Percentiles rank a stretch among this genome's conserved stretches.
Evolutionary conservation across 1,140 invertebrate species (phyloP).

Genomic region (Philotrypesis tridentata): DNA sequence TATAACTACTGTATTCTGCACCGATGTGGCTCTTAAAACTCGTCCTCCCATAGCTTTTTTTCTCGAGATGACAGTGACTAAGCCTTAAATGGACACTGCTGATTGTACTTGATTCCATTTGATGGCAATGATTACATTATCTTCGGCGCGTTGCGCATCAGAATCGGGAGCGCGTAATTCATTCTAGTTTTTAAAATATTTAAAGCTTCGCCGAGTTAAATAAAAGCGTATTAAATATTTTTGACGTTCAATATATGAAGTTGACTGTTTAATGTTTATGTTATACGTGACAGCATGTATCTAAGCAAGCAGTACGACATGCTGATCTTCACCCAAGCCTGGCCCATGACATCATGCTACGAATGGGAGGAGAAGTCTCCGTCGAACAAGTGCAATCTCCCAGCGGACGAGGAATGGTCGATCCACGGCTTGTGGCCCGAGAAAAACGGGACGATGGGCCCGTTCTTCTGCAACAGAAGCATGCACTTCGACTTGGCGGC

Average conservation of each 20-base stretch:
- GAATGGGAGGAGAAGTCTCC: conserved; percentile 79
- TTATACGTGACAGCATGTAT: too few species aligned
- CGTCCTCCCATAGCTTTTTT: not conserved
- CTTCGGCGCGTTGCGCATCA: not conserved
- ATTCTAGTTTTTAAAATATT: not conserved
- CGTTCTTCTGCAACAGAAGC: conserved; percentile 80
- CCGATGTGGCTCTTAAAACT: too few species aligned
- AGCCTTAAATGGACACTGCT: not conserved
- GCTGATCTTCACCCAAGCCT: conserved; percentile 86
- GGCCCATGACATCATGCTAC: conserved; percentile 85
- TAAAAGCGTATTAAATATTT: too few species aligned
- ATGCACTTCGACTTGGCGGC: conserved; percentile 78
- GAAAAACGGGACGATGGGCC: conserved; percentile 78
- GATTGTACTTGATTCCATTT: not conserved
- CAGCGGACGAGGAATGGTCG: conserved; percentile 80
- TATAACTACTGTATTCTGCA: too few species aligned
- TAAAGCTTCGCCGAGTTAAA: too few species aligned
- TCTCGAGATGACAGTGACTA: not conserved
- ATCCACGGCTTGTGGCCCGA: conserved; percentile 91
- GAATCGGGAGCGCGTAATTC: not conserved
- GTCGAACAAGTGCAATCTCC: conserved; percentile 78
- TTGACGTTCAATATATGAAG: too few species aligned
- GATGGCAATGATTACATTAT: not conserved
- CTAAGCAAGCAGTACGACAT: conserved; percentile 78
- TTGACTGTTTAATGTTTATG: too few species aligned